Evolutionary conservation across 2,888 invertebrate genomes (phyloP).

Genomic region (Hyles lineata): DNA sequence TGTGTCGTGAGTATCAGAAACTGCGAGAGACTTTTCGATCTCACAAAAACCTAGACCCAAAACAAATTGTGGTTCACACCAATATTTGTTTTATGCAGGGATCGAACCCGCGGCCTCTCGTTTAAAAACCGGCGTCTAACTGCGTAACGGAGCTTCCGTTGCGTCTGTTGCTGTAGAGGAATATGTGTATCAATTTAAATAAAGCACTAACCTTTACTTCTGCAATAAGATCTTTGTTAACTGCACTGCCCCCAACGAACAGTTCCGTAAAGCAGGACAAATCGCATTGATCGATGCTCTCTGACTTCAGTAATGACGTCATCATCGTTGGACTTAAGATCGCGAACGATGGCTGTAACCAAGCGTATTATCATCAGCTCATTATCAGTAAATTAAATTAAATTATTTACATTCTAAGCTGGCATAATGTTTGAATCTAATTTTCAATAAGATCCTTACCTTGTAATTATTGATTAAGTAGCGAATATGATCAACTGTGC

Average conservation of each 20-base stretch:
- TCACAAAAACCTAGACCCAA: no score
- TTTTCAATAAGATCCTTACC: conserved; percentile 40
- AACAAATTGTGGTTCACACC: no score
- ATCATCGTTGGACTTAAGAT: background rate
- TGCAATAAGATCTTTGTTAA: conserved; percentile 7
- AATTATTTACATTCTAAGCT: no score
- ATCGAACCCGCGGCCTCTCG: no score
- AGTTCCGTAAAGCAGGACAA: background rate
- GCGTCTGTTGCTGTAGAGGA: no score
- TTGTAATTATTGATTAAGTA: conserved; percentile 41
- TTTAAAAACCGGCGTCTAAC: no score
- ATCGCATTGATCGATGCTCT: background rate
- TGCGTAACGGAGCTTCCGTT: no score
- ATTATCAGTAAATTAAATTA: no score
- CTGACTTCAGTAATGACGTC: background rate
- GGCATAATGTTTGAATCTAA: no score
- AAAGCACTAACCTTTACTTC: conserved; percentile 2
- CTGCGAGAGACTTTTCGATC: no score
- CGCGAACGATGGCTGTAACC: conserved; percentile 8
- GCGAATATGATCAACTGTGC: conserved; percentile 39
- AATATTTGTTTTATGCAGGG: no score
- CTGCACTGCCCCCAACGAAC: conserved; percentile 8
- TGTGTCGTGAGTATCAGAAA: no score
- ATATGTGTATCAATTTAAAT: background rate
- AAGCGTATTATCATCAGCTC: background rate